Conservation (phyloP, 2,888 invertebrate species). For the Mamestra brassicae region DNA sequence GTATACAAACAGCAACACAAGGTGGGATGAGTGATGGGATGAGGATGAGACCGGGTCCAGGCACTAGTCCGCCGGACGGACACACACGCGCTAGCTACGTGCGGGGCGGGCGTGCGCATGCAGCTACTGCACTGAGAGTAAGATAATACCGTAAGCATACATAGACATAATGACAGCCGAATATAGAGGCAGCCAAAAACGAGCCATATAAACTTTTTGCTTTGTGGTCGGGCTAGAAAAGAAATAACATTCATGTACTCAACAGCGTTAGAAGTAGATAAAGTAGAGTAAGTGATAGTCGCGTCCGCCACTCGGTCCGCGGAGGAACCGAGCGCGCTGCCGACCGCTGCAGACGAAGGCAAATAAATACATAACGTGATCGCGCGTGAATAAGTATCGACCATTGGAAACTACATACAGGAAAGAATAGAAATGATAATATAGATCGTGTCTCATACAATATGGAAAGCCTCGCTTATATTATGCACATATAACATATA, state of each 20-base stretch:
- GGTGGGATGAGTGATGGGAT: constrained; percentile 70
- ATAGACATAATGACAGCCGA: constrained; percentile 90
- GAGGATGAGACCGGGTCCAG: constrained; percentile 64
- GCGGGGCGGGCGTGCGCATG: constrained; percentile 78
- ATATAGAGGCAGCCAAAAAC: constrained; percentile 80
- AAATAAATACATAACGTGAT: constrained; percentile 83
- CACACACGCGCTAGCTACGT: constrained; percentile 64
- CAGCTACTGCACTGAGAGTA: constrained; percentile 83
- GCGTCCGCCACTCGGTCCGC: constrained; percentile 32
- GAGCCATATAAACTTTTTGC: constrained; percentile 90
- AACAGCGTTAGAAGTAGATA: constrained; percentile 75
- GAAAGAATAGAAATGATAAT: constrained; percentile 71
- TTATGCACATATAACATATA: constrained; percentile 80
- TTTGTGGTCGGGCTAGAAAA: constrained; percentile 90
- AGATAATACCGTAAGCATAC: constrained; percentile 89
- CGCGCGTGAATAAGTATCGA: constrained; percentile 76
- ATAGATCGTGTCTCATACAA: constrained; percentile 78
- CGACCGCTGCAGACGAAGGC: constrained; percentile 74
- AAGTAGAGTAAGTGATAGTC: constrained; percentile 40
- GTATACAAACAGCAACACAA: constrained; percentile 69
- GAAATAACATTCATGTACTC: constrained; percentile 86
- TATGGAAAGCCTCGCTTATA: constrained; percentile 85
- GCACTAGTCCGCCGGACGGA: constrained; percentile 75
- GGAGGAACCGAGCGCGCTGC: constrained; percentile 42
- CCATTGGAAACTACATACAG: constrained; percentile 68